Evolutionary conservation across 2,797 vertebrate species (phyloP).

Genomic region (Adrianichthys oophorus): DNA sequence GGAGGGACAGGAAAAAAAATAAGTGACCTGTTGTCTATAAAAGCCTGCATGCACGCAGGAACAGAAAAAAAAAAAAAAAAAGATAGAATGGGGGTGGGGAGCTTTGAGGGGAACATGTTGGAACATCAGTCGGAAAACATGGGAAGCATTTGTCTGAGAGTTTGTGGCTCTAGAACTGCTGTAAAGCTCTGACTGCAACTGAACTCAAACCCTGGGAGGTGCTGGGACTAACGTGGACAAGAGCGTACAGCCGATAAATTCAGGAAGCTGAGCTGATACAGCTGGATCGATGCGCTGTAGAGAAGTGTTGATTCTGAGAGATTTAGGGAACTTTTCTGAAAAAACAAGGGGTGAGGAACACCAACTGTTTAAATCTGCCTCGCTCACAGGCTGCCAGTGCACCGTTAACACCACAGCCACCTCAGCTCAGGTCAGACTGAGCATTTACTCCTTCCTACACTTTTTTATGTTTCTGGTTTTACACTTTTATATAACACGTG

Average conservation of each 20-base stretch:
- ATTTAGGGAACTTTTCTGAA: constrained; percentile 5
- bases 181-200: constrained; percentile 37
- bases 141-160: constrained; percentile 60
- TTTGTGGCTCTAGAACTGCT: constrained; percentile 37
- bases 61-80: constrained; percentile 51
- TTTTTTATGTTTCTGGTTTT: not conserved
- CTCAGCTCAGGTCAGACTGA: not conserved
- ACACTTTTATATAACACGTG: not conserved
- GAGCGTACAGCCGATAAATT: constrained; percentile 82
- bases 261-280: constrained; percentile 68
- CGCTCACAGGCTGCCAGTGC: constrained; percentile 7
- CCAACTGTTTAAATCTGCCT: constrained; percentile 25
- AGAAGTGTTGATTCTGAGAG: constrained; percentile 15
- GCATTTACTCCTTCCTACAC: constrained; percentile 20
- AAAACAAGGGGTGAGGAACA: constrained; percentile 3
- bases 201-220: constrained; percentile 39
- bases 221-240: constrained; percentile 53
- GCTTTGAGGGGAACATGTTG: constrained; percentile 38
- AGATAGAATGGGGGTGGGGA: constrained; percentile 30
- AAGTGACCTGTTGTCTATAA: constrained; percentile 66
- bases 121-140: constrained; percentile 71
- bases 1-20: constrained; percentile 40
- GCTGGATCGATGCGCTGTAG: constrained; percentile 57
- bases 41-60: constrained; percentile 56
- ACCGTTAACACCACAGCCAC: not conserved